A percentile compares a stretch with the other conserved stretches of the same genome.
Evolutionary conservation across 2,888 invertebrate species (phyloP).

Genomic region (Rhopalosiphum nymphaeae): DNA sequence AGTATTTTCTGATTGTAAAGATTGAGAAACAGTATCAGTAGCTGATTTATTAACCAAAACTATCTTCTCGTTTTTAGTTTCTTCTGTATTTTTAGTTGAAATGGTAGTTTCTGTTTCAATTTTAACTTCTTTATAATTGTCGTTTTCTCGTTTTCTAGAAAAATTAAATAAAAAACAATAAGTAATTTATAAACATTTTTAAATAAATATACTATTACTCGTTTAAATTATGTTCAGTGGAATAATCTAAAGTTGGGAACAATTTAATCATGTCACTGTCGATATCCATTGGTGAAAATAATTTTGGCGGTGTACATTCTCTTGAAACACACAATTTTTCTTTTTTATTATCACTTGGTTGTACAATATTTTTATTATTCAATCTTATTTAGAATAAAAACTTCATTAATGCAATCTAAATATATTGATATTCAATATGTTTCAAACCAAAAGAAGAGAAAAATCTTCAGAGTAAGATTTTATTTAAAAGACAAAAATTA

Average conservation of each 20-base stretch:
- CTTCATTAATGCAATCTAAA: not conserved
- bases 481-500: not conserved
- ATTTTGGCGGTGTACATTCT: conserved; percentile 42
- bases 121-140: not conserved
- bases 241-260: conserved; percentile 49
- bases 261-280: conserved; percentile 44
- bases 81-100: not conserved
- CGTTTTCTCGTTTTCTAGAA: conserved; percentile 31
- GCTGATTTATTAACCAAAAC: not conserved
- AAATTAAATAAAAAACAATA: not conserved
- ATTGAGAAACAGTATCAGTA: not conserved
- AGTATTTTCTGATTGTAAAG: not conserved
- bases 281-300: conserved; percentile 49
- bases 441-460: not conserved
- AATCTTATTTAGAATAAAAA: conserved; percentile 37
- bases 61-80: not conserved
- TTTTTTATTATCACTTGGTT: not conserved
- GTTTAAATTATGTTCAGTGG: conserved; percentile 32
- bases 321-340: conserved; percentile 27
- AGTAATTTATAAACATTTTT: not conserved
- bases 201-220: conserved; percentile 25
- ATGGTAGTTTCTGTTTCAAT: not conserved
- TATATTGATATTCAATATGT: not conserved
- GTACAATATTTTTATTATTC: not conserved
- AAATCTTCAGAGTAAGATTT: not conserved